phyloP scores from a whole-genome alignment of 1,140 invertebrate species.

The Magallana ariakensis region DNA sequence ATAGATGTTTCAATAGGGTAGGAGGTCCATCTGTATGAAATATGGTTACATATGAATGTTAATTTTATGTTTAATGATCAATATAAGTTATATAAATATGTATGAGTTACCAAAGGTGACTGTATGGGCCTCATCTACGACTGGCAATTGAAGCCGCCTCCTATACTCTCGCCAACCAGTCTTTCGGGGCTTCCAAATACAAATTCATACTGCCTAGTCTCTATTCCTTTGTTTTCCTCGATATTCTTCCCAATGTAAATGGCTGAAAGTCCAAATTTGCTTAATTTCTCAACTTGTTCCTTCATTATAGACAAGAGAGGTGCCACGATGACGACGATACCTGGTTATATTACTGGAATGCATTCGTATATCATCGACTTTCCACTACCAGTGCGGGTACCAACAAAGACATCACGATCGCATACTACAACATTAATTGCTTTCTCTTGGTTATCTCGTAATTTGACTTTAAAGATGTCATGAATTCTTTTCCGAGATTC shows the following conservation, averaged over 20 bases:
- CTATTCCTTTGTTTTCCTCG: neutral
- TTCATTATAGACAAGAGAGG: conserved; percentile 41
- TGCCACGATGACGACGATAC: neutral
- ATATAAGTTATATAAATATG: too few species aligned
- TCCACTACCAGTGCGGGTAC: conserved; percentile 44
- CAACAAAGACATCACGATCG: conserved; percentile 44
- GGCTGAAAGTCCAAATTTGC: conserved; percentile 12
- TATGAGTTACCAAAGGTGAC: too few species aligned
- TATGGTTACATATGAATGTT: too few species aligned
- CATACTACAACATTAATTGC: conserved; percentile 11
- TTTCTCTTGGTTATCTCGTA: conserved; percentile 27
- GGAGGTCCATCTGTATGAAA: too few species aligned
- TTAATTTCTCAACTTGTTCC: conserved; percentile 29
- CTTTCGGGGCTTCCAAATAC: conserved; percentile 31
- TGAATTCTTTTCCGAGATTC: too few species aligned
- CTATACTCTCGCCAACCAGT: conserved; percentile 18
- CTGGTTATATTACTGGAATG: conserved; percentile 2
- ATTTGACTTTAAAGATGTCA: too few species aligned
- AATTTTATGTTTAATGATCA: too few species aligned
- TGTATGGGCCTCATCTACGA: too few species aligned
- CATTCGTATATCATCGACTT: conserved; percentile 41
- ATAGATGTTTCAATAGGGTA: too few species aligned
- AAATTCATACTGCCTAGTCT: conserved; percentile 22
- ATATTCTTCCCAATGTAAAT: conserved; percentile 41
- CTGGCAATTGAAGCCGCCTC: conserved; percentile 27